Evolutionary conservation across 1,140 invertebrate genomes (phyloP).

Genomic region (Anagrus nilaparvatae): DNA sequence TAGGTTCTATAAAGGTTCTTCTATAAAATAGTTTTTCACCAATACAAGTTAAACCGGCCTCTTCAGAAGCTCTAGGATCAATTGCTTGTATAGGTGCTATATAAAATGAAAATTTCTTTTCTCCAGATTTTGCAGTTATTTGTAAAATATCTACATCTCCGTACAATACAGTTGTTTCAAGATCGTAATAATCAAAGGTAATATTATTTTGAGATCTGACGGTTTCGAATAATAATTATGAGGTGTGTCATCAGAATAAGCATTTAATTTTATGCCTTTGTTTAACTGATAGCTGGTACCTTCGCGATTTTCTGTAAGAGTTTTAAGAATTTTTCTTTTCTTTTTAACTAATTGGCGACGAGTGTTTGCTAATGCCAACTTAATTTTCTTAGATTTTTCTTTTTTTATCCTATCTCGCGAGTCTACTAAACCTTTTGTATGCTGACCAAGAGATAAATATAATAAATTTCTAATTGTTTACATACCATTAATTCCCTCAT

Average conservation of each 20-base stretch:
- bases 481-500: no score
- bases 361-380: constrained; percentile 4
- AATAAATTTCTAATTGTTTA: no score
- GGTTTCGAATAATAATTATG: constrained; percentile 3
- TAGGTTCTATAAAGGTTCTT: constrained; percentile 5
- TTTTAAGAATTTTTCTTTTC: no score
- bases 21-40: constrained; percentile 11
- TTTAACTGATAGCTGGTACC: no score
- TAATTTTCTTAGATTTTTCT: constrained; percentile 6
- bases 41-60: constrained; percentile 11
- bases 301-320: no score
- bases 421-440: not conserved
- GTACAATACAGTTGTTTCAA: constrained; percentile 12
- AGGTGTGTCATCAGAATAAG: not conserved
- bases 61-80: constrained; percentile 2
- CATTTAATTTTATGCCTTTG: not conserved
- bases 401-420: not conserved
- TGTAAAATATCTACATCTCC: constrained; percentile 15
- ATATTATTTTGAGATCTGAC: no score
- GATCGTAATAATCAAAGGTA: constrained; percentile 14
- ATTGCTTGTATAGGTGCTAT: constrained; percentile 9
- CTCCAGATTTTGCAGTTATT: constrained; percentile 11
- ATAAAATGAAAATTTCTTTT: constrained; percentile 7
- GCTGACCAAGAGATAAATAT: not conserved
- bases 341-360: no score